These are phyloP conservation scores for Lycaon pictus DNA, from an alignment of 2,113 vertebrate species.

Conservation along the genomic window DNA sequence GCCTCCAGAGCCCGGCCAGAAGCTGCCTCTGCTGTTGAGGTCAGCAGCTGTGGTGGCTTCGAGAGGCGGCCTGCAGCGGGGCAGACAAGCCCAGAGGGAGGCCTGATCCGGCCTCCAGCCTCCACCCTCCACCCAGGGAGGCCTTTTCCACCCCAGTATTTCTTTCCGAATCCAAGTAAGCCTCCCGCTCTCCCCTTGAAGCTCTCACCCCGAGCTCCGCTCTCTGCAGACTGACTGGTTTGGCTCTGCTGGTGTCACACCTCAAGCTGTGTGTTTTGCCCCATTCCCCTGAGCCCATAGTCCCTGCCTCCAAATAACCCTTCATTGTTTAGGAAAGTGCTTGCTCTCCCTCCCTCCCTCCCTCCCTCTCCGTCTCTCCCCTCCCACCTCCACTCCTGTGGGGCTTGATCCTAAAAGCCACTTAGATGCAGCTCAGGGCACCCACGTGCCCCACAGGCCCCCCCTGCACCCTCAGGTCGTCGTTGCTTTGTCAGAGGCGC, in stretches of 20 bases:
- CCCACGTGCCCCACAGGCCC: no score
- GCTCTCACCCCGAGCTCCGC: background rate
- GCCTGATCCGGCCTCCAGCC: no score
- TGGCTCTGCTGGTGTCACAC: background rate
- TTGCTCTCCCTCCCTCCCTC: background rate
- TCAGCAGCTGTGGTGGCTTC: no score
- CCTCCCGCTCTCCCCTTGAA: background rate
- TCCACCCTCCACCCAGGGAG: no score
- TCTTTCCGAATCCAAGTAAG: constrained; percentile 29
- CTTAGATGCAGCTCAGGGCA: no score
- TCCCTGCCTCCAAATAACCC: background rate
- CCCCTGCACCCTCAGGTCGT: no score
- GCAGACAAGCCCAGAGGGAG: no score
- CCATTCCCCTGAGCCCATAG: background rate
- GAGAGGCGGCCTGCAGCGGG: no score
- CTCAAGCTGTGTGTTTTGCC: constrained; percentile 15
- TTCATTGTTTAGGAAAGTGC: background rate
- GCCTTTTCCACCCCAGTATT: background rate
- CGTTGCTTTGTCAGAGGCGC: background rate
- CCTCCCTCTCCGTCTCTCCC: background rate
- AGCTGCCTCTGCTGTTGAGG: no score
- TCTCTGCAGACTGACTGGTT: background rate
- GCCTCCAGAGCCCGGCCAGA: no score
- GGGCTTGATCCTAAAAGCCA: constrained; percentile 4
- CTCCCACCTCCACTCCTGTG: background rate